Conservation (phyloP, 2,888 invertebrate species). For the Ariolimax columbianus region DNA sequence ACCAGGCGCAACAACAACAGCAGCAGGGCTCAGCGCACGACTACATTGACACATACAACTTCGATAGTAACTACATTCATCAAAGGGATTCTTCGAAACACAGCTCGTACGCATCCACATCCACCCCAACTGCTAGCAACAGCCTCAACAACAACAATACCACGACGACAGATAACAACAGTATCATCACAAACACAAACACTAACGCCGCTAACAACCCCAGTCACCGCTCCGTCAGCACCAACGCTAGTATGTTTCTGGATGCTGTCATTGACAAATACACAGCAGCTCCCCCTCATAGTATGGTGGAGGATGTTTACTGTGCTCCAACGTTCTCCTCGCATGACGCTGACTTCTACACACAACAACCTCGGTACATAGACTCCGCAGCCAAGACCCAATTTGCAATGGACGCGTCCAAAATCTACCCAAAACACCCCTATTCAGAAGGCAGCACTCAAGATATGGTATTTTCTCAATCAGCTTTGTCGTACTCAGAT, state of each 20-base stretch:
- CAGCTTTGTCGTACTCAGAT: constrained; percentile 53
- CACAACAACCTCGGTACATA: constrained; percentile 60
- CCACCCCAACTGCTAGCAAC: constrained; percentile 36
- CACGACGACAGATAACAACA: constrained; percentile 18
- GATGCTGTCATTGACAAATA: constrained; percentile 55
- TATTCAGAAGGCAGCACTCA: constrained; percentile 53
- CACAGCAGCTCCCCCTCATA: constrained; percentile 15
- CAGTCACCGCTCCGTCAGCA: constrained; percentile 18
- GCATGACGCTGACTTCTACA: constrained; percentile 61
- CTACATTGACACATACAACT: constrained; percentile 68
- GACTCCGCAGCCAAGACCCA: constrained; percentile 53
- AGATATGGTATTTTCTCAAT: constrained; percentile 59
- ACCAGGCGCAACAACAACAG: constrained; percentile 57
- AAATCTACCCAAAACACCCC: constrained; percentile 60
- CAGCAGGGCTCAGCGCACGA: constrained; percentile 55
- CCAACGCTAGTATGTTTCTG: constrained; percentile 57
- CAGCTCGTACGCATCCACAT: constrained; percentile 23
- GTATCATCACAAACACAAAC: constrained; percentile 26
- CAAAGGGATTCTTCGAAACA: constrained; percentile 58
- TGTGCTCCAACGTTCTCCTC: constrained; percentile 58
- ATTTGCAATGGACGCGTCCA: constrained; percentile 48
- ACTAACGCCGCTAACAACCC: constrained; percentile 37
- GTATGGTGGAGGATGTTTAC: constrained; percentile 64
- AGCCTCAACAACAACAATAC: constrained; percentile 38
- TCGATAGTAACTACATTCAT: constrained; percentile 67